Evolutionary conservation across 64 coral and sea anemone genomes (phyloP), one percentile per base, ranked within the genome.

Genomic region (Orbicella faveolata): DNA sequence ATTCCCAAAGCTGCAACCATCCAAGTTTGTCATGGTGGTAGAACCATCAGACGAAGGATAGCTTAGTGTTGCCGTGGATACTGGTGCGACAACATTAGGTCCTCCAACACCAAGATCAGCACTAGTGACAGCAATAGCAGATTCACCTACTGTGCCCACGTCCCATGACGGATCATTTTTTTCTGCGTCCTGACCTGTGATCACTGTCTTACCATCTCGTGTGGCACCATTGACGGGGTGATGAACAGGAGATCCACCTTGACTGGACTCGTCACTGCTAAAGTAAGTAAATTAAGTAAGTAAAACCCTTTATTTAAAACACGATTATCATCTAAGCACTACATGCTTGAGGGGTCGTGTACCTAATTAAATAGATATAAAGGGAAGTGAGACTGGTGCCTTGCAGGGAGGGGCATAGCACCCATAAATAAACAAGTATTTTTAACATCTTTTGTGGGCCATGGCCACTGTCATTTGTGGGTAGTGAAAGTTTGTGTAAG

Each of bases 11-110:
- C 74, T 92, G 82, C 92, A 97, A 76, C 89, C 87, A 86, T 97
- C 95, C 48, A 97, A 79, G 59, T 97, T 97, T 52, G 95, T 97
- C 18, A 97, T 92, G 8, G 95, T 93, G 62, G 95, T 88, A 39
- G 88, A 84, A 17, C 82, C 86, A 51, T 97, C 95, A 74, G 88
- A 83, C 39, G 92, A 69, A 70, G 89, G 92, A 61, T 97, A 94
- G 11, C 89, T 92, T 78, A 97, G 90, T 63, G 83, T 88, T 36
- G 79, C 82, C 21, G 95, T 91, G 4, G 95, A 97, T 16, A 89
- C 95, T 30, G 95, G 95, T n/a, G 88, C 92, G 33, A 97, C 90
- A 80, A 93, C 89, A 63, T 93, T 83, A 23, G 95, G 92, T 66
- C 69, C 70, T 44, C 83, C 80, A 59, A 97, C 89, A 34, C 92